Evolutionary conservation across 2,888 invertebrate genomes (phyloP).

Genomic region (Gortyna flavago): DNA sequence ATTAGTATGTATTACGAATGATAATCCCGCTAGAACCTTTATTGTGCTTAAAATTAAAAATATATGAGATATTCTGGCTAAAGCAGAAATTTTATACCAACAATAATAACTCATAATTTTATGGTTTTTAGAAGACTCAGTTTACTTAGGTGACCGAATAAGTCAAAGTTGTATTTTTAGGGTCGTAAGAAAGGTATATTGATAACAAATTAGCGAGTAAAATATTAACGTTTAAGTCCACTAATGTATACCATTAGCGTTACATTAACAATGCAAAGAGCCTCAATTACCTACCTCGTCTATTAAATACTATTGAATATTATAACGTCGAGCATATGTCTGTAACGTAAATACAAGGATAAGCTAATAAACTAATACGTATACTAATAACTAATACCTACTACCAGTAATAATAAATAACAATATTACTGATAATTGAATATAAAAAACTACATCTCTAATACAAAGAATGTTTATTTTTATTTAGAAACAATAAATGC

Average conservation of each 20-base stretch:
- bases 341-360: conserved; percentile 28
- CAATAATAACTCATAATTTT: conserved; percentile 15
- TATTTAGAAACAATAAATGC: too few relatives aligned
- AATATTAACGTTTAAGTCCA: conserved; percentile 24
- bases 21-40: conserved; percentile 19
- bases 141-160: conserved; percentile 32
- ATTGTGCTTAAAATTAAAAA: neutral
- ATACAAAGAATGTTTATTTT: too few relatives aligned
- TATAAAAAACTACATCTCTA: too few relatives aligned
- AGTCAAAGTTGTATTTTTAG: conserved; percentile 30
- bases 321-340: conserved; percentile 3
- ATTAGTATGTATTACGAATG: conserved; percentile 38
- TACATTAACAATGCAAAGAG: conserved; percentile 26
- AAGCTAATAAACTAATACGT: neutral
- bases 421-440: too few relatives aligned
- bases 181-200: conserved; percentile 22
- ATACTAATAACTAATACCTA: too few relatives aligned
- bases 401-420: too few relatives aligned
- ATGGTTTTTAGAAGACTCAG: conserved; percentile 8
- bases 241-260: conserved; percentile 37
- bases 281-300: conserved; percentile 45
- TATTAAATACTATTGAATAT: conserved; percentile 16
- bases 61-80: conserved; percentile 5
- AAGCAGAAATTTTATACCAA: conserved; percentile 11
- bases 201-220: conserved; percentile 28